Evolutionary conservation across 2,888 invertebrate genomes (phyloP).

Genomic region (Melinaea marsaeus): DNA sequence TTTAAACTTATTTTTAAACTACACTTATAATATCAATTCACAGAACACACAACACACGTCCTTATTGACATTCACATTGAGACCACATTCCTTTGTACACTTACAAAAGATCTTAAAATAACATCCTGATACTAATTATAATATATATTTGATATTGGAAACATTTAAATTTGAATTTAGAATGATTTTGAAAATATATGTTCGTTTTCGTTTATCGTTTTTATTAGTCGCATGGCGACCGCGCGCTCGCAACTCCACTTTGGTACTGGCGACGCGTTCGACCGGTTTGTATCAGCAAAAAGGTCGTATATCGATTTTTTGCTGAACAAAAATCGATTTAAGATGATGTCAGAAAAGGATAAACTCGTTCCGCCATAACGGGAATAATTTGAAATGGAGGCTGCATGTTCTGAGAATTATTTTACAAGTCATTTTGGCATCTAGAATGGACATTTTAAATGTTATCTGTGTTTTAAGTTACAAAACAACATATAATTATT

Average conservation of each 20-base stretch:
- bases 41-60: constrained; percentile 60
- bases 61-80: constrained; percentile 58
- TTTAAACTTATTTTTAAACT: constrained; percentile 35
- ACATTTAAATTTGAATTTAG: constrained; percentile 33
- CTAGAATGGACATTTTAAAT: no score
- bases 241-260: constrained; percentile 61
- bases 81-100: constrained; percentile 60
- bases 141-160: constrained; percentile 11
- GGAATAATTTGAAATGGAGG: constrained; percentile 41
- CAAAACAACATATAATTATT: no score
- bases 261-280: constrained; percentile 40
- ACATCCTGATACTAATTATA: constrained; percentile 54
- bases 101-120: constrained; percentile 42
- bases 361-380: constrained; percentile 52
- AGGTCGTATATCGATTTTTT: constrained; percentile 46
- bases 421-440: no score
- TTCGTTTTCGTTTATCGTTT: constrained; percentile 68
- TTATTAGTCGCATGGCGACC: constrained; percentile 65
- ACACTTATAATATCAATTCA: constrained; percentile 40
- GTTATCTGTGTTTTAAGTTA: no score
- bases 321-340: constrained; percentile 31
- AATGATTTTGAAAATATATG: constrained; percentile 33
- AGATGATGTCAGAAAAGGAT: constrained; percentile 61
- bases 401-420: constrained; percentile 1
- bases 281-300: constrained; percentile 41